Evolutionary conservation across 2,888 invertebrate genomes (phyloP).

Genomic region (Agrochola lychnidis): DNA sequence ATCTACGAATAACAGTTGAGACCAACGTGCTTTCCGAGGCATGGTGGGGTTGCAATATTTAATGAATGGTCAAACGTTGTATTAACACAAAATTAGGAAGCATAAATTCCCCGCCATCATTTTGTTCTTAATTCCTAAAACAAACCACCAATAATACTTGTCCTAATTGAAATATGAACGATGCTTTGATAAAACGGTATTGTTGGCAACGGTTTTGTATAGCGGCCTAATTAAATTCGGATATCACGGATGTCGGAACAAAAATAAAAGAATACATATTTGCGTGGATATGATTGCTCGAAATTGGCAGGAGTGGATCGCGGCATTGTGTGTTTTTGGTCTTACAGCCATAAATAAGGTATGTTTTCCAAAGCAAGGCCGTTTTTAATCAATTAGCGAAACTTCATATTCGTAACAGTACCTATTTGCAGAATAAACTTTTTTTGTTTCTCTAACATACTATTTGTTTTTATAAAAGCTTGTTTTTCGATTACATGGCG

Average conservation of each 20-base stretch:
- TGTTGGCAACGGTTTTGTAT: neutral
- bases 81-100: neutral
- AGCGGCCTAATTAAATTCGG: neutral
- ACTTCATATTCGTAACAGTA: too few species aligned
- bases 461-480: too few species aligned
- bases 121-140: neutral
- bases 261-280: neutral
- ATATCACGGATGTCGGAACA: neutral
- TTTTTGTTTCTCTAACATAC: too few species aligned
- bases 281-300: neutral
- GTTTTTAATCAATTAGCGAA: too few species aligned
- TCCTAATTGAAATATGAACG: neutral
- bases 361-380: too few species aligned
- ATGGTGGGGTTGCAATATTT: too few species aligned
- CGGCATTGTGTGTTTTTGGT: neutral
- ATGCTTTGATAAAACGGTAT: neutral
- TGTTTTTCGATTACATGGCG: too few species aligned
- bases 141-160: neutral
- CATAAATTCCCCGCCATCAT: neutral
- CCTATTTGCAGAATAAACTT: too few species aligned
- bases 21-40: too few species aligned
- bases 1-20: too few species aligned
- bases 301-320: neutral
- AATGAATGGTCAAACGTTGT: too few species aligned
- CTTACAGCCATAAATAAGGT: neutral